phyloP scores from a whole-genome alignment of 2,888 invertebrate genomes.

The Drosophila sordidapex region DNA sequence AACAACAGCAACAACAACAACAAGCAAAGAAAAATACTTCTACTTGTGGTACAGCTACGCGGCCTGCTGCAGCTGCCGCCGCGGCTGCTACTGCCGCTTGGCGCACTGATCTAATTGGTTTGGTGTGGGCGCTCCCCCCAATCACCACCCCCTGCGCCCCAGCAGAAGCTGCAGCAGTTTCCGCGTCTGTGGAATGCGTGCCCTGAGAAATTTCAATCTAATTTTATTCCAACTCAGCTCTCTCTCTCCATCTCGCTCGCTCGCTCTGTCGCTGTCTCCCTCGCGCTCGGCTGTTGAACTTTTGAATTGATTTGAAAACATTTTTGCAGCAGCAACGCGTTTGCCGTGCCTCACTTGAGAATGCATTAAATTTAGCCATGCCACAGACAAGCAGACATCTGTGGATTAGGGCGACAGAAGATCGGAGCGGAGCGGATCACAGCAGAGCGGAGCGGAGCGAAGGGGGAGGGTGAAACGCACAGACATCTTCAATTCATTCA shows the following conservation, averaged over 20 bases:
- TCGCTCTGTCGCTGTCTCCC: conserved; percentile 1
- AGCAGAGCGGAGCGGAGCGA: not conserved
- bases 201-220: conserved; percentile 39
- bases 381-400: conserved; percentile 22
- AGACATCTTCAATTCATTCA: conserved; percentile 58
- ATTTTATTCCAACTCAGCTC: conserved; percentile 26
- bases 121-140: not conserved
- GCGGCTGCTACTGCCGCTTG: not conserved
- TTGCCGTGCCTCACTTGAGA: conserved; percentile 44
- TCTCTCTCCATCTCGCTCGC: not conserved
- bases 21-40: not conserved
- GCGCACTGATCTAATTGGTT: not conserved
- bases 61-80: not conserved
- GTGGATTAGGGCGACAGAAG: conserved; percentile 32
- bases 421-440: conserved; percentile 3
- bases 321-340: conserved; percentile 28
- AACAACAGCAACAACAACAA: not conserved
- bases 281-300: conserved; percentile 66
- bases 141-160: not conserved
- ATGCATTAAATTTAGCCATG: conserved; percentile 66
- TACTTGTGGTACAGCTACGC: not conserved
- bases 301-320: conserved; percentile 61
- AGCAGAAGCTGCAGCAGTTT: conserved; percentile 6
- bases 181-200: conserved; percentile 53
- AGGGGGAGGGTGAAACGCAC: not conserved